Conservation (phyloP, 2,797 vertebrate genomes). For the Borostomias antarcticus region DNA sequence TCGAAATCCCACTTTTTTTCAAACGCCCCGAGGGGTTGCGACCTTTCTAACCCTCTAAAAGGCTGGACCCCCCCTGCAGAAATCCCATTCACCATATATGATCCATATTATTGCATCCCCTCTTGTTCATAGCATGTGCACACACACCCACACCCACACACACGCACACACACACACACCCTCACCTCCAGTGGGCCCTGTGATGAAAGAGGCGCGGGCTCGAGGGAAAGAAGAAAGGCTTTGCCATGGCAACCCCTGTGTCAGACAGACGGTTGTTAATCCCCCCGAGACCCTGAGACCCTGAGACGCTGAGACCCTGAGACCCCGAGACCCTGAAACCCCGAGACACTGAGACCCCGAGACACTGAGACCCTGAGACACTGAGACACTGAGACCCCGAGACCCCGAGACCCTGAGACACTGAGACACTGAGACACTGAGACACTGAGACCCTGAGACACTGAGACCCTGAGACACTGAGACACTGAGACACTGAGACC, state of each 20-base stretch:
- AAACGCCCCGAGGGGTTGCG: neutral
- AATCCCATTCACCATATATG: neutral
- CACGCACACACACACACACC: constrained; percentile 20
- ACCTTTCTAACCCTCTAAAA: neutral
- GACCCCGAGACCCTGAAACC: too few species aligned
- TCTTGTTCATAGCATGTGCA: neutral
- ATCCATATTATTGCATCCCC: constrained; percentile 2
- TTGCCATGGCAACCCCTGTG: constrained; percentile 78
- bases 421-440: too few species aligned
- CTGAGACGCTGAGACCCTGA: too few species aligned
- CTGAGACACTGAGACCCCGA: too few species aligned
- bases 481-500: too few species aligned
- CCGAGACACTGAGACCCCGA: too few species aligned
- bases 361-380: too few species aligned
- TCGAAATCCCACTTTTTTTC: neutral
- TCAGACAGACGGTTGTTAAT: constrained; percentile 74
- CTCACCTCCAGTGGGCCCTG: constrained; percentile 58
- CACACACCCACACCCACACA: constrained; percentile 18
- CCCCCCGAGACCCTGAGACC: constrained; percentile 43
- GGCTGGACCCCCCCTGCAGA: too few species aligned
- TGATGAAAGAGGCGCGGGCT: constrained; percentile 67
- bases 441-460: too few species aligned
- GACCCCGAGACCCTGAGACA: too few species aligned
- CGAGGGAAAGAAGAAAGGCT: constrained; percentile 60
- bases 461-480: too few species aligned